Conservation (phyloP, 2,888 invertebrate species). For the Rhynchonema sp. region DNA sequence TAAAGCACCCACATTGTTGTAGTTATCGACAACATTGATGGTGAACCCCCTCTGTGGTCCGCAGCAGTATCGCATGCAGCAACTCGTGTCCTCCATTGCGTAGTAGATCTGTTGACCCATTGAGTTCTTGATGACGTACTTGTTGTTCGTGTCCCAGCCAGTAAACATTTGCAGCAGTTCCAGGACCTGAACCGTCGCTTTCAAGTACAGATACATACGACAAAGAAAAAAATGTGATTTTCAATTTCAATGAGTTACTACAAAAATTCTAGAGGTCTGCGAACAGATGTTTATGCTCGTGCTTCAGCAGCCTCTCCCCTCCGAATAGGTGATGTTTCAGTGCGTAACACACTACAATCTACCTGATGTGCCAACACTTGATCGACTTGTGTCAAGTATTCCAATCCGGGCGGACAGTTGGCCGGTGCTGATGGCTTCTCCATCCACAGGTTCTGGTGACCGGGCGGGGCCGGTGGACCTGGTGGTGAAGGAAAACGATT, state of each 20-base stretch:
- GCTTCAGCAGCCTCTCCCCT: too few species aligned
- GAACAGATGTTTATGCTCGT: too few species aligned
- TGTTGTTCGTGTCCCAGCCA: slow-evolving; percentile 30
- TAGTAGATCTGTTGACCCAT: slow-evolving; percentile 58
- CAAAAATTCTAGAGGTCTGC: too few species aligned
- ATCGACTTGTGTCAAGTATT: not conserved
- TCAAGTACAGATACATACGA: too few species aligned
- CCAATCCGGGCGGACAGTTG: not conserved
- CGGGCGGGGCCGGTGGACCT: too few species aligned
- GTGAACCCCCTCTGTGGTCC: not conserved
- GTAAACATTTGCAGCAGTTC: slow-evolving; percentile 22
- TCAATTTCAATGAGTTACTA: too few species aligned
- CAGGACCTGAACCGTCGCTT: not conserved
- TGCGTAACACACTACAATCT: too few species aligned
- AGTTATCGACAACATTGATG: slow-evolving; percentile 1
- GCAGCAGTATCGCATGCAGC: slow-evolving; percentile 2
- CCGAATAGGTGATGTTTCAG: too few species aligned
- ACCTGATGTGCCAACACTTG: slow-evolving; percentile 1
- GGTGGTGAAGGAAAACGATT: too few species aligned
- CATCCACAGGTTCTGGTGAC: too few species aligned
- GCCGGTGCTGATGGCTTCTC: not conserved
- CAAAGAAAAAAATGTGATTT: too few species aligned
- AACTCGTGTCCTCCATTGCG: slow-evolving; percentile 43
- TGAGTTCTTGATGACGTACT: slow-evolving; percentile 43
- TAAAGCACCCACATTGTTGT: not conserved